Conservation (phyloP, 2,888 invertebrate species). For the Ormyrus nitidulus region DNA sequence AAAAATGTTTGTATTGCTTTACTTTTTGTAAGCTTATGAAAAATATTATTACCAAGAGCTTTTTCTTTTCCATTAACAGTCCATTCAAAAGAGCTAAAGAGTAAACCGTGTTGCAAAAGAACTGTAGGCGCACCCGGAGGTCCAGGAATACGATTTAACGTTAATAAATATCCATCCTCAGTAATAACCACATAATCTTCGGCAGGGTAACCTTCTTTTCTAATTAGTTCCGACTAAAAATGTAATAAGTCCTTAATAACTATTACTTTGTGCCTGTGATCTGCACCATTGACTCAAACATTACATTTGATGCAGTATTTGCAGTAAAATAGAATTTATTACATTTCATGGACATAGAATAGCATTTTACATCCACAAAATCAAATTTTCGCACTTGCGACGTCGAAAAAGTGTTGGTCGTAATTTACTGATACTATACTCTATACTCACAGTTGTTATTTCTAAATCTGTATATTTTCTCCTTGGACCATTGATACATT, state of each 20-base stretch:
- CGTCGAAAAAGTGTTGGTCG: not conserved
- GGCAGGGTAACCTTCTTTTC: conserved; percentile 81
- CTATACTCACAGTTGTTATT: not conserved
- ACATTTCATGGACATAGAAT: too few species aligned
- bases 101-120: conserved; percentile 88
- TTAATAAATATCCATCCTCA: conserved; percentile 88
- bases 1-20: not conserved
- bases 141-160: conserved; percentile 87
- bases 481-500: not conserved
- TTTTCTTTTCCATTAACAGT: conserved; percentile 82
- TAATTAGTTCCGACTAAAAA: conserved; percentile 77
- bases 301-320: not conserved
- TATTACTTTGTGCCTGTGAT: too few species aligned
- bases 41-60: conserved; percentile 76
- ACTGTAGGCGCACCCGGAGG: conserved; percentile 77
- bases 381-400: too few species aligned
- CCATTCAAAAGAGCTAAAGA: conserved; percentile 88
- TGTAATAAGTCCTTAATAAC: too few species aligned
- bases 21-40: too few species aligned
- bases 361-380: too few species aligned
- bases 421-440: not conserved
- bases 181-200: conserved; percentile 86
- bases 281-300: too few species aligned
- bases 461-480: not conserved
- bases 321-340: not conserved